Conservation (phyloP, 1,140 invertebrate species). For the Papilio polyxenes region DNA sequence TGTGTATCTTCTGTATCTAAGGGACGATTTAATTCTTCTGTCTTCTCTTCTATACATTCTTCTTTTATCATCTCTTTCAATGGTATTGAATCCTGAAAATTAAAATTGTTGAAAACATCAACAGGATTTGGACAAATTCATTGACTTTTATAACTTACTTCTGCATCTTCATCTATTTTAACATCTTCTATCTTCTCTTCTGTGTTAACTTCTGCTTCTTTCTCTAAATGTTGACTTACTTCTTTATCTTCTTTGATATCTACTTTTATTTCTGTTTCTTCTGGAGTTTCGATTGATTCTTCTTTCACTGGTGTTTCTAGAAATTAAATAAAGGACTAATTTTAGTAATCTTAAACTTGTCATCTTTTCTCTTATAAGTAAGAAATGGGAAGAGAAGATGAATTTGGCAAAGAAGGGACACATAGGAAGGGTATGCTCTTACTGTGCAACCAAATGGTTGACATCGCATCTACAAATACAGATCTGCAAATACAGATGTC, state of each 20-base stretch:
- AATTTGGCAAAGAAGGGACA: too few species aligned
- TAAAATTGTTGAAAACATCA: neutral
- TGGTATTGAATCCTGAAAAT: constrained; percentile 63
- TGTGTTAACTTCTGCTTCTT: constrained; percentile 14
- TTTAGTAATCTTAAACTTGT: too few species aligned
- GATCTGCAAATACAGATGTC: too few species aligned
- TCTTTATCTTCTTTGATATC: too few species aligned
- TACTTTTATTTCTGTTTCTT: constrained; percentile 26
- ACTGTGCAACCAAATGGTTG: too few species aligned
- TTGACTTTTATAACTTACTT: constrained; percentile 45
- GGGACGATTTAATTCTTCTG: constrained; percentile 40
- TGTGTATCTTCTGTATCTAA: constrained; percentile 63
- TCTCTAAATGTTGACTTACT: constrained; percentile 24
- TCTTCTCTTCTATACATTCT: constrained; percentile 36
- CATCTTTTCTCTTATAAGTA: too few species aligned
- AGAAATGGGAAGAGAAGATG: too few species aligned
- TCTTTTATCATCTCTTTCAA: constrained; percentile 66
- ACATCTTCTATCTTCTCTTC: constrained; percentile 56
- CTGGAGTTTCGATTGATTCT: neutral
- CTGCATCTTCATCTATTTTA: constrained; percentile 62
- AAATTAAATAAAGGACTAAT: too few species aligned
- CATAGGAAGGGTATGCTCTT: too few species aligned
- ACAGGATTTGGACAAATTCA: too few species aligned
- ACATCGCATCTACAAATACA: too few species aligned
- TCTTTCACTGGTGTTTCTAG: constrained; percentile 15